phyloP scores from a whole-genome alignment of 2,113 vertebrate species.

The Myodes glareolus region DNA sequence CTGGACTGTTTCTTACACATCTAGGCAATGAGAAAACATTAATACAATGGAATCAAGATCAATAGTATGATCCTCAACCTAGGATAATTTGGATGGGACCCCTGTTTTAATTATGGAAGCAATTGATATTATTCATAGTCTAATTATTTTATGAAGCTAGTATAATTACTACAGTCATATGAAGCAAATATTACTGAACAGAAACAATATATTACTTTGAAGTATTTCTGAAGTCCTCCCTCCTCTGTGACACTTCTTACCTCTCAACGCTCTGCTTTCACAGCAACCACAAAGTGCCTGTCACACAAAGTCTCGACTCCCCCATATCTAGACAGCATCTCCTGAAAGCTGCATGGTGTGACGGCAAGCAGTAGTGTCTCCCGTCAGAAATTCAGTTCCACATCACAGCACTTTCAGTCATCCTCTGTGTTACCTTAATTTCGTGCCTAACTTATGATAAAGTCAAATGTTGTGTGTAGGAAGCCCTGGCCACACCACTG shows the following conservation, averaged over 20 bases:
- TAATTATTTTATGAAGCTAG: slow-evolving; percentile 22
- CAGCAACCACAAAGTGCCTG: neutral
- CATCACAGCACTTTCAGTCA: neutral
- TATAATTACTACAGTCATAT: neutral
- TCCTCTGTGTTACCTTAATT: neutral
- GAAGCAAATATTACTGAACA: neutral
- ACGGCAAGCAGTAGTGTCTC: neutral
- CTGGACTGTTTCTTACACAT: neutral
- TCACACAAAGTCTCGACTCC: neutral
- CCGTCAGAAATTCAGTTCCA: neutral
- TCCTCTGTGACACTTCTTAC: neutral
- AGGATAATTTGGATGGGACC: neutral
- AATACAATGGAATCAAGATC: neutral
- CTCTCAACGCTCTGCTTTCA: neutral
- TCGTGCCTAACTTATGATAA: neutral
- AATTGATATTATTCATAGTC: neutral
- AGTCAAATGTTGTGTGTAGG: neutral
- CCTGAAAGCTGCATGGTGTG: neutral
- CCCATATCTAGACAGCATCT: neutral
- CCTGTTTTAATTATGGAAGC: neutral
- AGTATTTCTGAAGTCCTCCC: neutral
- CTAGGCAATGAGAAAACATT: neutral
- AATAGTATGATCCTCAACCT: neutral
- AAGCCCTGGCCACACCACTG: neutral
- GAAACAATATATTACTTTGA: neutral